Evolutionary conservation across 2,888 invertebrate species (phyloP).

Genomic region (Tachina lurida): DNA sequence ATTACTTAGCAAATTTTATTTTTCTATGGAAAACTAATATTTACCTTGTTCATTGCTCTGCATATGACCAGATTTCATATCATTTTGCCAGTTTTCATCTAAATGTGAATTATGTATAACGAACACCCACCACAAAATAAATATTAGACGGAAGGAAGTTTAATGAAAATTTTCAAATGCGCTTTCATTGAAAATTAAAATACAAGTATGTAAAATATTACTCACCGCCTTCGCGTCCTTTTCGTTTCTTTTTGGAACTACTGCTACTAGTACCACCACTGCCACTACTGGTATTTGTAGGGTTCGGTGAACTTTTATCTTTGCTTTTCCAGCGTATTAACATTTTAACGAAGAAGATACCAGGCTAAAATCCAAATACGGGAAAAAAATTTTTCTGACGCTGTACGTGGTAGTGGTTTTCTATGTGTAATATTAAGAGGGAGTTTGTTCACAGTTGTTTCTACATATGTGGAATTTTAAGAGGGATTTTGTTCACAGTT

Average conservation of each 20-base stretch:
- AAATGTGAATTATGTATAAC: constrained; percentile 75
- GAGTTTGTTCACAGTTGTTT: constrained; percentile 32
- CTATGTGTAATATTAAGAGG: constrained; percentile 1
- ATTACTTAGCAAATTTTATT: constrained; percentile 23
- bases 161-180: constrained; percentile 67
- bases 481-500: constrained; percentile 26
- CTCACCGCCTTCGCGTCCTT: constrained; percentile 92
- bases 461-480: constrained; percentile 5
- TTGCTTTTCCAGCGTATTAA: constrained; percentile 93
- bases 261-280: constrained; percentile 82
- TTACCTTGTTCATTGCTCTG: constrained; percentile 82
- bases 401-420: constrained; percentile 10
- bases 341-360: constrained; percentile 83
- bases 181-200: constrained; percentile 57
- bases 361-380: constrained; percentile 54
- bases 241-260: constrained; percentile 91
- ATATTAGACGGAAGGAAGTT: constrained; percentile 57
- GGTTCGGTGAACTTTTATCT: constrained; percentile 89
- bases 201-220: constrained; percentile 49
- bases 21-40: constrained; percentile 54
- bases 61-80: constrained; percentile 82
- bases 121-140: constrained; percentile 54
- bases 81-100: constrained; percentile 87
- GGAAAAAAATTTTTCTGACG: constrained; percentile 11
- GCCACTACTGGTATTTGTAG: constrained; percentile 80